These are phyloP conservation scores for Peromyscus aztecus DNA, from an alignment of 2,797 vertebrate species.

Conservation along the genomic window DNA sequence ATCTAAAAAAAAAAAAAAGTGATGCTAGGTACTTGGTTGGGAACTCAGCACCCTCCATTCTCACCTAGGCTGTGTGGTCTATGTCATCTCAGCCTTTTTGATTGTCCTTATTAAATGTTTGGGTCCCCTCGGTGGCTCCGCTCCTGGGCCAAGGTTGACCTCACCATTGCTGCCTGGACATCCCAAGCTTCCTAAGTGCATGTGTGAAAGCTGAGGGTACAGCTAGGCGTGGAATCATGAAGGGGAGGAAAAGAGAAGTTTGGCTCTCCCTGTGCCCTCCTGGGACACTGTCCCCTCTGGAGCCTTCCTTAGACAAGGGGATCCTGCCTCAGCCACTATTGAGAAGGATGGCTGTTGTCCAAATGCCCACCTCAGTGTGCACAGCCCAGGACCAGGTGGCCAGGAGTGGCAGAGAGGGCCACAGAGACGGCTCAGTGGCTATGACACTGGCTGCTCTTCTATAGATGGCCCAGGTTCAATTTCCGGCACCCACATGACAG, in stretches of 20 bases:
- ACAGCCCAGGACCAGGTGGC: background rate
- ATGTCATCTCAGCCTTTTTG: background rate
- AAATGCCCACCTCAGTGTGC: accelerated
- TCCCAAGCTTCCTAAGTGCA: background rate
- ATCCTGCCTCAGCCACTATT: accelerated
- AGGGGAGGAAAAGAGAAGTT: background rate
- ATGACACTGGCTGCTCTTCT: background rate
- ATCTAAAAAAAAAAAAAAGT: no score
- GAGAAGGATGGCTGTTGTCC: background rate
- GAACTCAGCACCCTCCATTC: no score
- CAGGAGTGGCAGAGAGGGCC: accelerated
- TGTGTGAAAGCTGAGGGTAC: no score
- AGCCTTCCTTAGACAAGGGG: background rate
- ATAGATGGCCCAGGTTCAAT: background rate
- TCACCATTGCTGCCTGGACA: background rate
- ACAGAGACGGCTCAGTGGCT: background rate
- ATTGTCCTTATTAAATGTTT: background rate
- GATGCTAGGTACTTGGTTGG: no score
- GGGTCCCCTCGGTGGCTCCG: background rate
- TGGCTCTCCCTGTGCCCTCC: background rate
- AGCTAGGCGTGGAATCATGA: background rate
- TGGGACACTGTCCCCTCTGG: background rate
- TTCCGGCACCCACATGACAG: background rate
- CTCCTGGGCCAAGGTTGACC: background rate
- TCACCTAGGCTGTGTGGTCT: background rate